Conservation (phyloP, 2,888 invertebrate species). For the Acheta domesticus region DNA sequence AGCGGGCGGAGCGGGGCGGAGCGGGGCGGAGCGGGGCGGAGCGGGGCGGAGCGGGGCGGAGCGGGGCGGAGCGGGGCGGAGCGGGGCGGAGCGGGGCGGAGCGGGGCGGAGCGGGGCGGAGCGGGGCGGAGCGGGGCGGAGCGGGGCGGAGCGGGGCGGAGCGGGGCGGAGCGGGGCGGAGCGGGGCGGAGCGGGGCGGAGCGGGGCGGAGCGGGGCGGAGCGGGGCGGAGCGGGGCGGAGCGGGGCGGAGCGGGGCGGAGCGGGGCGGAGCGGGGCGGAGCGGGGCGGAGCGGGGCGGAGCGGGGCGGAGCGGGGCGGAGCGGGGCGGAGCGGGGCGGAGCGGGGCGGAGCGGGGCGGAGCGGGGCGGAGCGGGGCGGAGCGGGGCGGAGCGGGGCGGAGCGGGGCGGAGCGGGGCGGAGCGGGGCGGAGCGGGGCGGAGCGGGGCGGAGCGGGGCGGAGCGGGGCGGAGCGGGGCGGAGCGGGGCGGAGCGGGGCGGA, state of each 20-base stretch:
- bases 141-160: not conserved
- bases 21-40: too few species aligned
- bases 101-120: not conserved
- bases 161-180: not conserved
- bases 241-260: not conserved
- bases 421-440: not conserved
- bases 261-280: not conserved
- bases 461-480: not conserved
- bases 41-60: not conserved
- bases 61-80: not conserved
- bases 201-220: not conserved
- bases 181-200: not conserved
- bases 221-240: not conserved
- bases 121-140: not conserved
- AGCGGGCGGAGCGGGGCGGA: too few species aligned
- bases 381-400: not conserved
- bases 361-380: not conserved
- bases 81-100: not conserved
- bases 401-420: not conserved
- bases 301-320: not conserved
- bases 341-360: not conserved
- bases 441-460: not conserved
- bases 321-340: not conserved
- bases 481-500: not conserved
- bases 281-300: not conserved